phyloP scores from a whole-genome alignment of 2,888 invertebrate species.

The Coremacera marginata region DNA sequence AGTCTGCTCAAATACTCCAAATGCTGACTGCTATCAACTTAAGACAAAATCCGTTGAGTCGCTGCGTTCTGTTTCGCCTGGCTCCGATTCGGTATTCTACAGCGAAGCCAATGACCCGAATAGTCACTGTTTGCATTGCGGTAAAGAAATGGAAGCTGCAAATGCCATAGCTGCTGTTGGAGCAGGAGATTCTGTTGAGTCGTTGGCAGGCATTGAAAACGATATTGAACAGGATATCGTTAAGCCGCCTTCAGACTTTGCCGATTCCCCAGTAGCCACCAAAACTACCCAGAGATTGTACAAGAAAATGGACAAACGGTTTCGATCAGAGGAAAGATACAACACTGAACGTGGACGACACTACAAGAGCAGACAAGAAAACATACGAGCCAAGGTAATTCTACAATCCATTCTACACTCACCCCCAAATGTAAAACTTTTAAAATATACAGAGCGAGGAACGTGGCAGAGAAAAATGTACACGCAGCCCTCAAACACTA shows the following conservation, averaged over 20 bases:
- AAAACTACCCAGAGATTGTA: constrained; percentile 73
- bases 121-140: constrained; percentile 85
- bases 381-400: constrained; percentile 80
- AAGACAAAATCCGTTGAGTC: constrained; percentile 90
- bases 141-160: constrained; percentile 81
- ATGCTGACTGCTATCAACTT: constrained; percentile 67
- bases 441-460: constrained; percentile 74
- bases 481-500: constrained; percentile 81
- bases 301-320: constrained; percentile 83
- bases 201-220: constrained; percentile 70
- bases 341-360: constrained; percentile 74
- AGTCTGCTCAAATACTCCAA: constrained; percentile 37
- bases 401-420: not conserved
- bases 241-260: constrained; percentile 89
- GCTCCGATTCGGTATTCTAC: constrained; percentile 91
- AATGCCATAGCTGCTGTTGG: constrained; percentile 60
- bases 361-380: constrained; percentile 77
- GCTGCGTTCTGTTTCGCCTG: constrained; percentile 88
- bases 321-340: constrained; percentile 82
- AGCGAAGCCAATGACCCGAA: constrained; percentile 76
- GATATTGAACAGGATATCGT: constrained; percentile 77
- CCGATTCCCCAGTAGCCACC: constrained; percentile 82
- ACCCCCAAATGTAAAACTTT: not conserved
- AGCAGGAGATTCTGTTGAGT: constrained; percentile 66
- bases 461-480: constrained; percentile 76